phyloP scores from a whole-genome alignment of 2,888 invertebrate species.

The Penaeus monodon region DNA sequence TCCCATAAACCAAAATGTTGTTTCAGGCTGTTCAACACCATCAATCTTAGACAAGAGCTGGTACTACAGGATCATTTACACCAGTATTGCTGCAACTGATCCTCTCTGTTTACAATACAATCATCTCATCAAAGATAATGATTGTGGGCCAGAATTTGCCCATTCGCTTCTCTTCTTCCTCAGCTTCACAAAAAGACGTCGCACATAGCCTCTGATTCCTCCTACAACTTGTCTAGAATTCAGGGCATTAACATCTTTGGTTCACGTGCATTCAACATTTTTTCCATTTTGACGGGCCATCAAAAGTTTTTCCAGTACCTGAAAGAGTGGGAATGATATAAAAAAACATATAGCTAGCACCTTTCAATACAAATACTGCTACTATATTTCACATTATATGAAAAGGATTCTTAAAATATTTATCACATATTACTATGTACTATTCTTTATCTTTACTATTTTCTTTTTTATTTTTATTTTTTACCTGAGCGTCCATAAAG shows the following conservation, averaged over 20 bases:
- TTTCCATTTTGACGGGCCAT: constrained; percentile 99
- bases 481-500: constrained; percentile 89
- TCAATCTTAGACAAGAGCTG: constrained; percentile 98
- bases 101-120: constrained; percentile 98
- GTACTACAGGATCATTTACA: constrained; percentile 99
- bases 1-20: constrained; percentile 94
- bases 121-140: constrained; percentile 99
- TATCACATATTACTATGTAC: too few relatives aligned
- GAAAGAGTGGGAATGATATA: background rate
- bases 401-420: too few relatives aligned
- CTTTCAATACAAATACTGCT: background rate
- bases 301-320: constrained; percentile 98
- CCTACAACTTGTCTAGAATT: constrained; percentile 99
- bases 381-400: background rate
- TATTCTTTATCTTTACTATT: too few relatives aligned
- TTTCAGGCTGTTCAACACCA: constrained; percentile 98
- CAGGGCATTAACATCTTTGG: constrained; percentile 99
- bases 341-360: background rate
- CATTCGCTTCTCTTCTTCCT: constrained; percentile 95
- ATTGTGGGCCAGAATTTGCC: constrained; percentile 99
- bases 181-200: constrained; percentile 96
- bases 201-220: constrained; percentile 96
- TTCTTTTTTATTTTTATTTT: too few relatives aligned
- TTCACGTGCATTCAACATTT: constrained; percentile 98
- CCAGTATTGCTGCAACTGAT: constrained; percentile 96